Evolutionary conservation across 2,113 vertebrate species (phyloP), one percentile per base, ranked within the genome.

Genomic region (Proteles cristata): DNA sequence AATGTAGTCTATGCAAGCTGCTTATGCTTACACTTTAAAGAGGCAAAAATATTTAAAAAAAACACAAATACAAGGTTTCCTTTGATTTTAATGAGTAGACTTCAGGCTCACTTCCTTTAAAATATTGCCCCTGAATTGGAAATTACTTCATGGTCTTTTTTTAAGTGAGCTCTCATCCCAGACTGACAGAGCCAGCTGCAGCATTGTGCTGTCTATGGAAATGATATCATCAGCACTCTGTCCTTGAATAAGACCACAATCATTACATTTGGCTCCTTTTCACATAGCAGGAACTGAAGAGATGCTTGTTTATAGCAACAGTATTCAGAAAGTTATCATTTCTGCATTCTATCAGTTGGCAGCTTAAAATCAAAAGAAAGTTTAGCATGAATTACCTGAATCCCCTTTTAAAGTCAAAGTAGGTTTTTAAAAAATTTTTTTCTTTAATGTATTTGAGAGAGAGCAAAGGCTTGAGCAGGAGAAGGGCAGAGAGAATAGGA

Each of bases 131-230:
- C 86, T 85, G 69, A 97, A 66, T 35, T 93, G 28, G 92, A 85
- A 96, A 91, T 98, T 97, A 98, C 97, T 98, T 98, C 98, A 98
- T 76, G 74, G 43, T 93, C 93, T 98, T 98, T 98, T 98, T 99
- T 98, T 97, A 98, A 98, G 97, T 81, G 50, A 82, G 83, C 35
- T 43, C 68, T 79, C 89, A 95, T 55, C 97, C 31, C 0, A 9
- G 99, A 99, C 3, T 88, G 99, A 99, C 98, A 98, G 98, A 97
- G 93, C 81, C 99, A 99, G 99, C 99, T 99, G 99, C 95, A 96
- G 93, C 97, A 91, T 28, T 86, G 25, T 95, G 93, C 98, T 50
- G 95, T 93, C 98, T 82, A 10, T 58, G 96, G 98, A 98, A 98
- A 96, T 61, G 93, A 85, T 77, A 95, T 79, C 96, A 97, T 91